Evolutionary conservation across 2,113 vertebrate species (phyloP).

Genomic region (Chaetorhynchus papuensis): DNA sequence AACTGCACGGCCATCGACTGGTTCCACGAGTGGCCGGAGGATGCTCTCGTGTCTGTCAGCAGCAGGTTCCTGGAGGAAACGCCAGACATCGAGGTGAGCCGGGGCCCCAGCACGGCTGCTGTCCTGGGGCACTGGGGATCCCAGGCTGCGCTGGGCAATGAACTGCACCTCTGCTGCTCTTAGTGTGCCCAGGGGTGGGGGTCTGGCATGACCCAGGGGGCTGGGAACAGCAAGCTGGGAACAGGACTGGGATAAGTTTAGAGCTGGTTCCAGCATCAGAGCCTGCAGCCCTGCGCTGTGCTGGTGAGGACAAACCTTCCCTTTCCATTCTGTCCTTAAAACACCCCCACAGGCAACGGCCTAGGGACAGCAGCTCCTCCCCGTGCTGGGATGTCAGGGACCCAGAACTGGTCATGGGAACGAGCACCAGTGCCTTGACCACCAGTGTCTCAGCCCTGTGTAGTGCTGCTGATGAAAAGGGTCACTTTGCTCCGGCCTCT

Average conservation of each 20-base stretch:
- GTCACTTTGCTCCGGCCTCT: neutral
- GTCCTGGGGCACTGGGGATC: neutral
- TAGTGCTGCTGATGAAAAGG: neutral
- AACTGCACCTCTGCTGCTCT: neutral
- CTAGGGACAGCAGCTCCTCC: neutral
- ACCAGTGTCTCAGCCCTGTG: accelerated
- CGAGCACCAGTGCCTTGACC: neutral
- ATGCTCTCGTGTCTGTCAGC: constrained; percentile 71
- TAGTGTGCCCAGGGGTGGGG: accelerated
- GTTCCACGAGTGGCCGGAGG: constrained; percentile 78
- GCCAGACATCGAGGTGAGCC: constrained; percentile 55
- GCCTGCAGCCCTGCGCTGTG: accelerated
- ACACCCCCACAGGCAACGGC: neutral
- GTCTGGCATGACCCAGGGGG: neutral
- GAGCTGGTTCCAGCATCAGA: neutral
- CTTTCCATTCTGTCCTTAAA: neutral
- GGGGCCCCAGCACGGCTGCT: neutral
- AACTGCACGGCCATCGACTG: constrained; percentile 78
- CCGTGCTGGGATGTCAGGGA: neutral
- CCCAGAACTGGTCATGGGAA: neutral
- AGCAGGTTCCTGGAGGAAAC: constrained; percentile 73
- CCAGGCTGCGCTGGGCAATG: accelerated
- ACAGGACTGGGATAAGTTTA: neutral
- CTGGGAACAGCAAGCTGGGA: neutral
- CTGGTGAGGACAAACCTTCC: accelerated